Evolutionary conservation across 2,888 invertebrate genomes (phyloP).

Genomic region (Dendrolimus pini): DNA sequence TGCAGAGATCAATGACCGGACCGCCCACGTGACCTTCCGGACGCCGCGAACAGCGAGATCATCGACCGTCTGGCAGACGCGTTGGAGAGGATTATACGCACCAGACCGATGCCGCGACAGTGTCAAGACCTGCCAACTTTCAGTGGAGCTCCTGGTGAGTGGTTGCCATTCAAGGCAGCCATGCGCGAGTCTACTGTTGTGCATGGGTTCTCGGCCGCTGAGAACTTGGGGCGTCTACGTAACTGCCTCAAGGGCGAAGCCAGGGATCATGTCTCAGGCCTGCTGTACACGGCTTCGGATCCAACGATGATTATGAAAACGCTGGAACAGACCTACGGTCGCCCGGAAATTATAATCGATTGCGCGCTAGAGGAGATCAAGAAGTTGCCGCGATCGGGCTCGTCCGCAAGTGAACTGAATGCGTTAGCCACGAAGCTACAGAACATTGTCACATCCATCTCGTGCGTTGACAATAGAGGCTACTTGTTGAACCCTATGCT

Average conservation of each 20-base stretch:
- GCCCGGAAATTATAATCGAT: constrained; percentile 15
- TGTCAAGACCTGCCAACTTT: not conserved
- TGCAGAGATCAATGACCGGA: not conserved
- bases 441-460: constrained; percentile 1
- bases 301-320: constrained; percentile 13
- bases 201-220: constrained; percentile 2
- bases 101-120: not conserved
- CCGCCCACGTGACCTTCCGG: not conserved
- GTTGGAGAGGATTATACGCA: not conserved
- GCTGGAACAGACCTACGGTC: constrained; percentile 16
- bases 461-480: not conserved
- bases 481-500: constrained; percentile 7
- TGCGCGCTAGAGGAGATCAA: constrained; percentile 9
- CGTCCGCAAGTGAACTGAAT: constrained; percentile 11
- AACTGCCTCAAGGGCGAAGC: constrained; percentile 12
- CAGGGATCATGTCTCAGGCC: constrained; percentile 4
- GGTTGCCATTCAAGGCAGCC: not conserved
- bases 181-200: not conserved
- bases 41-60: not conserved
- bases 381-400: constrained; percentile 9
- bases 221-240: constrained; percentile 11
- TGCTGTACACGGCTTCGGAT: constrained; percentile 9
- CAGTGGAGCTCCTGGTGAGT: not conserved
- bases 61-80: not conserved
- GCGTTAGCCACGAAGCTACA: constrained; percentile 10